phyloP scores from a whole-genome alignment of 2,797 vertebrate species.

The Staurois parvus region DNA sequence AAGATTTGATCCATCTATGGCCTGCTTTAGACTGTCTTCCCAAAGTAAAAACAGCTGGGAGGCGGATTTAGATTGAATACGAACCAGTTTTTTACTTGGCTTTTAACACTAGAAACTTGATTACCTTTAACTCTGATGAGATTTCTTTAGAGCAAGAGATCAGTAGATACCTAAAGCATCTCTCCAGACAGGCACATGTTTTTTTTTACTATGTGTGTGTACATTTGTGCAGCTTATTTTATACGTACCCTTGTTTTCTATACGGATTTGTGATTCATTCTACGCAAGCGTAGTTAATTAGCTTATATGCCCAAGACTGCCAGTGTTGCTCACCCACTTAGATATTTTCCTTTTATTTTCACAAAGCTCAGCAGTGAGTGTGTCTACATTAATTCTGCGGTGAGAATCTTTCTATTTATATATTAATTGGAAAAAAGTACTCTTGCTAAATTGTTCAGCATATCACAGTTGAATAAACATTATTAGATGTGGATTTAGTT shows the following conservation, averaged over 20 bases:
- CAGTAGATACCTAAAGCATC: neutral
- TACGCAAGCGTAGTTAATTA: neutral
- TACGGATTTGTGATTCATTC: too few relatives aligned
- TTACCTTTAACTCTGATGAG: too few relatives aligned
- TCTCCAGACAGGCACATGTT: neutral
- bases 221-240: neutral
- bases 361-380: conserved; percentile 26
- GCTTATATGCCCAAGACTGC: conserved; percentile 10
- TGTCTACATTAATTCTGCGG: conserved; percentile 42
- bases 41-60: too few relatives aligned
- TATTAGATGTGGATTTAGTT: conserved; percentile 17
- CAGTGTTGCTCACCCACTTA: conserved; percentile 23
- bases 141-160: too few relatives aligned
- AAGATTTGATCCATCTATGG: too few relatives aligned
- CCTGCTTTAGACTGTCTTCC: too few relatives aligned
- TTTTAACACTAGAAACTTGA: too few relatives aligned
- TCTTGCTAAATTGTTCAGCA: conserved; percentile 20
- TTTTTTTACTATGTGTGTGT: neutral
- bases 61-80: too few relatives aligned
- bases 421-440: conserved; percentile 39
- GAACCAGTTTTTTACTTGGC: too few relatives aligned
- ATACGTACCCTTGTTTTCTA: neutral
- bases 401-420: conserved; percentile 36
- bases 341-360: conserved; percentile 30
- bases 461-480: conserved; percentile 40